Evolutionary conservation across 2,113 vertebrate species (phyloP), one percentile per base, ranked within the genome.

Genomic region (Aleadryas rufinucha): DNA sequence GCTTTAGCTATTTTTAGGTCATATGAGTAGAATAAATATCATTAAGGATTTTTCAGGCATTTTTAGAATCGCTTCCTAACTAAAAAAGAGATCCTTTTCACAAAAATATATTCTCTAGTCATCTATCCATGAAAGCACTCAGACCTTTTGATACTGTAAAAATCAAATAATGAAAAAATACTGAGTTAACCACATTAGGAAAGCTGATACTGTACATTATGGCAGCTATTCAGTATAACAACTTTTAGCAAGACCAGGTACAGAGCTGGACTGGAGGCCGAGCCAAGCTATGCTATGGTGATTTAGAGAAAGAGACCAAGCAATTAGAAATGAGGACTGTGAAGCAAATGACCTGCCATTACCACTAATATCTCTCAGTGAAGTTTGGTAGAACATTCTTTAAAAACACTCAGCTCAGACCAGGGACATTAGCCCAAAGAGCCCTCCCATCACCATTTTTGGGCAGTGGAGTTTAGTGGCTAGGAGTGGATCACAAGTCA

Each of bases 1-100:
- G 64, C 79, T 90, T 93, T 66, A 90, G 50, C 68, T 96, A 97
- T 94, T 96, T 96, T 96, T 96, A 95, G 92, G 47, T 81, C 88
- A 93, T 89, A 86, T 90, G 50, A 96, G 71, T 92, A 96, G 68
- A 95, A 92, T 87, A 97, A 94, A 93, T 95, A 95, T 64, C 24
- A 86, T 92, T 84, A 92, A 88, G 52, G 39, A 92, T 86, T 93
- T 94, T 84, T 13, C 68, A 85, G 82, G 27, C 60, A 89, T 87
- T 94, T 96, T 93, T 59, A 84, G 80, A 89, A 84, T 45, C 1
- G 2, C 64, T 88, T 91, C 41, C 52, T 68, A 63, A 88, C 66
- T 84, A 70, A 89, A 89, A 82, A 80, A 85, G 57, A 39, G 47
- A 78, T 65, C 44, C 6, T 89, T 88, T 92, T 90, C 79, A 93